Percentiles rank a stretch among this genome's conserved stretches.
phyloP scores from a whole-genome alignment of 2,888 invertebrate species.

The Drosophila nr. perissopoda region DNA sequence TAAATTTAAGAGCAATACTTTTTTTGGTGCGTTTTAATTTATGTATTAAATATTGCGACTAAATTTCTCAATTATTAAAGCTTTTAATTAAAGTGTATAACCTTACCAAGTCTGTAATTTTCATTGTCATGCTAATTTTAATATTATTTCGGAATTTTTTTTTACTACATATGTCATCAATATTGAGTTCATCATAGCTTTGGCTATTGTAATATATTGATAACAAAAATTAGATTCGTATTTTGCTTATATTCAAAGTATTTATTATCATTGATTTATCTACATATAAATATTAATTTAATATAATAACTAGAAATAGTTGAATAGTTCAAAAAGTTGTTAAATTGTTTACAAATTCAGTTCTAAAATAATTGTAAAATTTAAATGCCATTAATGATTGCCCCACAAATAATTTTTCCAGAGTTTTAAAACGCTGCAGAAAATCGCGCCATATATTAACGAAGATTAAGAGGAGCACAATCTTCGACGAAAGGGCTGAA shows the following conservation, averaged over 20 bases:
- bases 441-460: constrained; percentile 28
- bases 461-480: constrained; percentile 19
- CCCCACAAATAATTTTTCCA: constrained; percentile 1
- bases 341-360: background rate
- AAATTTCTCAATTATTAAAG: background rate
- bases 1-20: background rate
- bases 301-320: background rate
- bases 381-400: constrained; percentile 1
- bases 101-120: background rate
- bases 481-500: constrained; percentile 16
- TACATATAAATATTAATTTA: background rate
- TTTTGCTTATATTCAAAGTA: too few species aligned
- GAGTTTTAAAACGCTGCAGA: constrained; percentile 31
- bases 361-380: background rate
- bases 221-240: too few species aligned
- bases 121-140: background rate
- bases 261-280: too few species aligned
- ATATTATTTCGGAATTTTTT: background rate
- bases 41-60: background rate
- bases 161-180: background rate
- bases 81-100: background rate
- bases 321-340: background rate
- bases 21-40: background rate
- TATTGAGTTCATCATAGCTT: background rate
- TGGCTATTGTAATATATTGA: too few species aligned